Evolutionary conservation across 2,888 invertebrate species (phyloP).

Genomic region (Drosophila ezoana): DNA sequence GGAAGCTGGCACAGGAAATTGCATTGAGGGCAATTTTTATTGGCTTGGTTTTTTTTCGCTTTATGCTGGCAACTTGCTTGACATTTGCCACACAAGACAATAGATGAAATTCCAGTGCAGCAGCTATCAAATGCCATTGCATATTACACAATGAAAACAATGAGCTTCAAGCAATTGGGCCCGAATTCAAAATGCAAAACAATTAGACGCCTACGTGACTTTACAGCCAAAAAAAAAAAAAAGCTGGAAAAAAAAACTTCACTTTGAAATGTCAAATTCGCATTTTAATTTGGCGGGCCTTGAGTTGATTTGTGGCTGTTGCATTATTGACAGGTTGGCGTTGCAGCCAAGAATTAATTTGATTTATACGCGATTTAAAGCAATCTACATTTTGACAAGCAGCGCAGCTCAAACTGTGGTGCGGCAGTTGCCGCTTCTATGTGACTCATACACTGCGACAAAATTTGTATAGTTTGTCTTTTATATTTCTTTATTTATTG

Average conservation of each 20-base stretch:
- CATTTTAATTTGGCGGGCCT: slow-evolving; percentile 44
- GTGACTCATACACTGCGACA: slow-evolving; percentile 25
- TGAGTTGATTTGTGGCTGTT: slow-evolving; percentile 32
- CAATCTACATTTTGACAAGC: slow-evolving; percentile 14
- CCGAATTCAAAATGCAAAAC: slow-evolving; percentile 55
- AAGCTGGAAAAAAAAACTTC: slow-evolving; percentile 25
- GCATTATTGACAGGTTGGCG: slow-evolving; percentile 50
- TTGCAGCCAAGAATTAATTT: slow-evolving; percentile 37
- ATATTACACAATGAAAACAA: slow-evolving; percentile 34
- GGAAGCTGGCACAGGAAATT: slow-evolving; percentile 43
- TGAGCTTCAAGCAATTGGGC: slow-evolving; percentile 14
- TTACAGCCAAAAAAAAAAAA: slow-evolving; percentile 7
- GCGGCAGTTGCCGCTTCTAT: not conserved
- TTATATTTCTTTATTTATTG: not conserved
- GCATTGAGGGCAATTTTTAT: slow-evolving; percentile 3
- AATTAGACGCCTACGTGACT: slow-evolving; percentile 75
- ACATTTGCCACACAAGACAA: slow-evolving; percentile 65
- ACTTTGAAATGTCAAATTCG: slow-evolving; percentile 39
- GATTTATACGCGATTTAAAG: slow-evolving; percentile 54
- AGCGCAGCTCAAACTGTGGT: slow-evolving; percentile 19
- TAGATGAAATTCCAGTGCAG: slow-evolving; percentile 37
- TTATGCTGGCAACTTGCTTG: slow-evolving; percentile 26
- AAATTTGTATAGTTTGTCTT: slow-evolving; percentile 5
- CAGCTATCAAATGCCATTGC: slow-evolving; percentile 61
- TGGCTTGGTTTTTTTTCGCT: not conserved